Evolutionary conservation across 2,113 vertebrate species (phyloP).

Genomic region (Rhinolophus sinicus): DNA sequence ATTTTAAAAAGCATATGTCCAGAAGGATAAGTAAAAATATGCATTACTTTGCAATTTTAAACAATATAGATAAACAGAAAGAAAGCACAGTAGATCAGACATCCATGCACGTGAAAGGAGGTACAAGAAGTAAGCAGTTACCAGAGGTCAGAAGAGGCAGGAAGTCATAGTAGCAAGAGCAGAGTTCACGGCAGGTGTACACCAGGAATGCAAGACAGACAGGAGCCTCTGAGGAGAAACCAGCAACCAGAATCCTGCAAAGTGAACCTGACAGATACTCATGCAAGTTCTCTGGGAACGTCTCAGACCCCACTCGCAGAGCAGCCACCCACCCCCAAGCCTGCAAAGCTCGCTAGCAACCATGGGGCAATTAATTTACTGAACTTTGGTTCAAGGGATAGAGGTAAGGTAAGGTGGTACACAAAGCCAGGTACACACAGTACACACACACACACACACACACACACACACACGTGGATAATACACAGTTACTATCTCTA

Average conservation of each 20-base stretch:
- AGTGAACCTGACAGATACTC: background rate
- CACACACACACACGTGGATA: no score
- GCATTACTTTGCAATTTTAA: slow-evolving; percentile 15
- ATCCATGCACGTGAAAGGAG: background rate
- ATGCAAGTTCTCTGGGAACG: background rate
- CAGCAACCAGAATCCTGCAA: slow-evolving; percentile 25
- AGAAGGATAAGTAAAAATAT: background rate
- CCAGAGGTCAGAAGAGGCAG: slow-evolving; percentile 32
- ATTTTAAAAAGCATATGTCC: background rate
- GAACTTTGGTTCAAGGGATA: background rate
- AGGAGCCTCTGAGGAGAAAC: slow-evolving; percentile 20
- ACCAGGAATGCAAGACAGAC: slow-evolving; percentile 32
- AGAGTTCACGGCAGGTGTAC: background rate
- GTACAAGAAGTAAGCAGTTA: slow-evolving; percentile 42
- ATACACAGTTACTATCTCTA: background rate
- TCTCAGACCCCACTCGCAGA: background rate
- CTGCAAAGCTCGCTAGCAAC: background rate
- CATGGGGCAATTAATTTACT: background rate
- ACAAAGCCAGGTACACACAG: background rate
- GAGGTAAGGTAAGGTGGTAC: background rate
- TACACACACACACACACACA: background rate
- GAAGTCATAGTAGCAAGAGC: background rate
- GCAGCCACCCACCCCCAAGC: background rate
- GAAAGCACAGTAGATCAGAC: background rate
- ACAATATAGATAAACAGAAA: background rate